Evolutionary conservation across 2,797 vertebrate species (phyloP).

Genomic region (Lindbergichthys nudifrons): DNA sequence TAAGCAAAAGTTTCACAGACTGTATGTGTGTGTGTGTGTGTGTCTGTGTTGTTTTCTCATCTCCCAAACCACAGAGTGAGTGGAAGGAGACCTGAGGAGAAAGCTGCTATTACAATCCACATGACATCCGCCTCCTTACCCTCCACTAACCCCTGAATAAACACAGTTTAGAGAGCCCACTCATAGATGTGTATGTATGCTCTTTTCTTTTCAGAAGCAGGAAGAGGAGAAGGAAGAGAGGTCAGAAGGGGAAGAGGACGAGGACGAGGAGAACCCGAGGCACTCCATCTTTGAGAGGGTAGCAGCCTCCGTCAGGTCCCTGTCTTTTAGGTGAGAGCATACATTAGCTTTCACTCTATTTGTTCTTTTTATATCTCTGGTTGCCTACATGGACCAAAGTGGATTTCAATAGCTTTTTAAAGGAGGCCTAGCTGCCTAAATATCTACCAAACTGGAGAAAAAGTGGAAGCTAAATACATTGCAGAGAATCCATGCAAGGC

Average conservation of each 20-base stretch:
- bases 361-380: background rate
- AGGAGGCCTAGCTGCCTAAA: too few relatives aligned
- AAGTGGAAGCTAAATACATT: too few relatives aligned
- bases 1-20: constrained; percentile 13
- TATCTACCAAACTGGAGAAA: too few relatives aligned
- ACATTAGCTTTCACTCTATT: background rate
- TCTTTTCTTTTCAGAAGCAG: constrained; percentile 49
- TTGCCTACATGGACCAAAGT: background rate
- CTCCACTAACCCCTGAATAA: constrained; percentile 11
- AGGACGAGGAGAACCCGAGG: constrained; percentile 55
- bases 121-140: constrained; percentile 39
- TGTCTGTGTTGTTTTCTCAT: constrained; percentile 20
- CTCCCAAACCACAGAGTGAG: constrained; percentile 20
- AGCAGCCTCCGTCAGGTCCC: constrained; percentile 80
- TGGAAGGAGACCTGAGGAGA: constrained; percentile 42
- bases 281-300: constrained; percentile 81
- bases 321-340: constrained; percentile 82
- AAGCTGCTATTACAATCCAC: constrained; percentile 30
- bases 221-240: constrained; percentile 59
- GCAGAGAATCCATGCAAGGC: too few relatives aligned
- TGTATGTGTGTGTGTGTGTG: constrained; percentile 20
- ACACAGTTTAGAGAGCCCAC: constrained; percentile 3
- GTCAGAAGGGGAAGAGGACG: constrained; percentile 63
- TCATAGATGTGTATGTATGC: constrained; percentile 27
- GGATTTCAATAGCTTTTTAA: background rate